These are phyloP conservation scores for Geodia barretti DNA, from an alignment of 37 sponge, comb jelly and placozoan genomes.

Conservation along the genomic window DNA sequence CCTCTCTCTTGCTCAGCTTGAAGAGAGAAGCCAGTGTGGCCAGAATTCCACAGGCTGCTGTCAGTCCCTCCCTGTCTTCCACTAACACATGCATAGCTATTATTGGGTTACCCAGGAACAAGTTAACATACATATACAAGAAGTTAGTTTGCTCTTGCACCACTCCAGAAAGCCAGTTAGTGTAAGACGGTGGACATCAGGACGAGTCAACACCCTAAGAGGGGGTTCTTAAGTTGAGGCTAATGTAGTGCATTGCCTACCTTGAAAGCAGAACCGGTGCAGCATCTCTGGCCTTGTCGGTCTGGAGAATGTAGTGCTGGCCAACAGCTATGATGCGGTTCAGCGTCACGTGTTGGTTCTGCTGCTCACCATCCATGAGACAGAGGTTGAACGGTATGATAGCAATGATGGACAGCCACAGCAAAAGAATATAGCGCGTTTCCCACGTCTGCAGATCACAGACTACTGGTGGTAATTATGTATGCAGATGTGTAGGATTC, in stretches of 20 bases:
- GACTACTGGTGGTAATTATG: too few species aligned
- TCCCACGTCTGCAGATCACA: conserved; percentile 83
- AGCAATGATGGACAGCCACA: conserved; percentile 94
- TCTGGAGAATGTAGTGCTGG: conserved; percentile 71
- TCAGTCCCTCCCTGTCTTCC: conserved; percentile 12
- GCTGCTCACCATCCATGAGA: conserved; percentile 66
- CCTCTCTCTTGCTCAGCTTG: conserved; percentile 79
- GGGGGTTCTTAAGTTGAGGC: background rate
- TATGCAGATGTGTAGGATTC: background rate
- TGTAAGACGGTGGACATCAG: conserved; percentile 70
- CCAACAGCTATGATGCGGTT: conserved; percentile 83
- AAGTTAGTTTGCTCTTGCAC: conserved; percentile 35
- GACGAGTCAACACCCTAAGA: conserved; percentile 76
- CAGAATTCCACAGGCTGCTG: conserved; percentile 55
- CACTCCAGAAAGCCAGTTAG: conserved; percentile 74
- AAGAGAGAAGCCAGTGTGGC: conserved; percentile 57
- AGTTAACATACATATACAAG: background rate
- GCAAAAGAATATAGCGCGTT: conserved; percentile 88
- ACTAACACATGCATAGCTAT: background rate
- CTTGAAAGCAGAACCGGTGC: conserved; percentile 84
- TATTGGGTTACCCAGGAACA: background rate
- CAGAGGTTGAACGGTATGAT: conserved; percentile 94
- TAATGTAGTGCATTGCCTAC: conserved; percentile 23
- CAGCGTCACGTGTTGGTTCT: conserved; percentile 30
- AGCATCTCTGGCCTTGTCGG: conserved; percentile 92